Percentiles rank a stretch among this genome's conserved stretches.
Conservation (phyloP, 2,797 vertebrate genomes). For the Zalophus californianus region DNA sequence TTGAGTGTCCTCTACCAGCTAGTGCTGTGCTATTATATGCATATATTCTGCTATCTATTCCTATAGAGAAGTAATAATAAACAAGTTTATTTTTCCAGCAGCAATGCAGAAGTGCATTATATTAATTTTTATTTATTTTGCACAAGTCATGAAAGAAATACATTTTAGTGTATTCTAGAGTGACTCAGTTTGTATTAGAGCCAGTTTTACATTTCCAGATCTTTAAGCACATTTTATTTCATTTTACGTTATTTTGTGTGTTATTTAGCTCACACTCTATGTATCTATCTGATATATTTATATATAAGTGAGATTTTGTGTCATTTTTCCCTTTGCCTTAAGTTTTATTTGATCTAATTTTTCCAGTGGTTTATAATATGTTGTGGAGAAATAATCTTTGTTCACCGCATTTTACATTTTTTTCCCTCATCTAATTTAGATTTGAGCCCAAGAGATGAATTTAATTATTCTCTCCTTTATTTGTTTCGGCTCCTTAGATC, state of each 20-base stretch:
- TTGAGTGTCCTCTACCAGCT: not conserved
- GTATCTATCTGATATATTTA: not conserved
- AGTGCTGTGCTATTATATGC: not conserved
- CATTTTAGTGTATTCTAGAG: not conserved
- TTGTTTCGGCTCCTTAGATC: not conserved
- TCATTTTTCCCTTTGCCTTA: not conserved
- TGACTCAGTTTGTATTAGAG: not conserved
- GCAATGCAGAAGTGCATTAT: not conserved
- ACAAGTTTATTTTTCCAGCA: not conserved
- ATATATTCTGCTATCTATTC: not conserved
- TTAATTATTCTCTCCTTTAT: not conserved
- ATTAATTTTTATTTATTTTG: not conserved
- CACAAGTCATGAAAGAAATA: not conserved
- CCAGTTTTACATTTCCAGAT: not conserved
- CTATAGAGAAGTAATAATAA: not conserved
- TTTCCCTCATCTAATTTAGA: not conserved
- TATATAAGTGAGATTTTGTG: not conserved
- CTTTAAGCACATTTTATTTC: not conserved
- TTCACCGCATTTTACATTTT: slow-evolving; percentile 1
- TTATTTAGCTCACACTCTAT: not conserved
- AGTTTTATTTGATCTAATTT: not conserved
- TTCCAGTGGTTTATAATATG: not conserved
- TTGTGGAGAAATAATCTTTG: not conserved
- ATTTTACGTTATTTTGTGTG: not conserved
- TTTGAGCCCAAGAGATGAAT: not conserved